Evolutionary conservation across 1,140 invertebrate genomes (phyloP).

Genomic region (Idris sp.): DNA sequence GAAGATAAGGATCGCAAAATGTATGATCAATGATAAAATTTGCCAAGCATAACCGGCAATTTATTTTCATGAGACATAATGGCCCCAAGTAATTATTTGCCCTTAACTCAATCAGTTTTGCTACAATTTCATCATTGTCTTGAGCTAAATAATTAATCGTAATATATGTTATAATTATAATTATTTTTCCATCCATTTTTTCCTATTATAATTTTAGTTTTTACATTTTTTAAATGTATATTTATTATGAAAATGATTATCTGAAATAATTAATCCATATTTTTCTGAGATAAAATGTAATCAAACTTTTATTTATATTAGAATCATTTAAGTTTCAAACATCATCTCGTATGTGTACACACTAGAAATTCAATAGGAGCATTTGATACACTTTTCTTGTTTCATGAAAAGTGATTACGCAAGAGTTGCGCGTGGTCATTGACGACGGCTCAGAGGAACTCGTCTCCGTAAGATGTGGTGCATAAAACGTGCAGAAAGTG

Average conservation of each 20-base stretch:
- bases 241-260: neutral
- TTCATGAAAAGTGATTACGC: conserved; percentile 43
- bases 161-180: no score
- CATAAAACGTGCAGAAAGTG: conserved; percentile 19
- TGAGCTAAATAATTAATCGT: no score
- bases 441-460: conserved; percentile 40
- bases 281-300: no score
- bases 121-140: conserved; percentile 7
- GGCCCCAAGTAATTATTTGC: conserved; percentile 14
- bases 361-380: conserved; percentile 52
- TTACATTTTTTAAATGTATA: no score
- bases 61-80: conserved; percentile 20
- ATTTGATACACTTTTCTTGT: conserved; percentile 56
- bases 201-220: no score
- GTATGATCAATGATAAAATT: conserved; percentile 11
- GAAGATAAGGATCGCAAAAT: conserved; percentile 15
- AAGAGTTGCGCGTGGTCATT: conserved; percentile 57
- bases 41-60: conserved; percentile 1
- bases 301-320: no score
- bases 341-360: conserved; percentile 14
- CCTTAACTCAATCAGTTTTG: conserved; percentile 14
- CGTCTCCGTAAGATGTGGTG: conserved; percentile 34
- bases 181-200: no score
- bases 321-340: conserved; percentile 7
- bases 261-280: no score